Evolutionary conservation across 2,113 vertebrate species (phyloP).

Genomic region (Lycocorax pyrrhopterus): DNA sequence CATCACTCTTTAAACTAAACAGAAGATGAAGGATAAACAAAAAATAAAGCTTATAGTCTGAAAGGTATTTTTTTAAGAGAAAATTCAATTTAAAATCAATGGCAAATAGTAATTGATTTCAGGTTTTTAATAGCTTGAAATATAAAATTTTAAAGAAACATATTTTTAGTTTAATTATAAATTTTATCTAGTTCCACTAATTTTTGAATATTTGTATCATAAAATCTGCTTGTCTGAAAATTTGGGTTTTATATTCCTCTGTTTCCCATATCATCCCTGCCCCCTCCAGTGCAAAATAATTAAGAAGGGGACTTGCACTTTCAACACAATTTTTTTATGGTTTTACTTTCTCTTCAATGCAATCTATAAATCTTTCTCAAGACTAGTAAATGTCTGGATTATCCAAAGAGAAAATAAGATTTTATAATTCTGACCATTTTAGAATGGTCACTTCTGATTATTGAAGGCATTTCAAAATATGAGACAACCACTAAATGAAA

Average conservation of each 20-base stretch:
- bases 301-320: not conserved
- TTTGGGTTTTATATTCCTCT: not conserved
- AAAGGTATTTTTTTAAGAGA: not conserved
- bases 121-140: not conserved
- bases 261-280: accelerated
- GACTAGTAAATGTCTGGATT: not conserved
- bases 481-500: not conserved
- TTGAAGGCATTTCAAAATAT: not conserved
- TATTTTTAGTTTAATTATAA: not conserved
- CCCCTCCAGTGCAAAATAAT: not conserved
- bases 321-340: not conserved
- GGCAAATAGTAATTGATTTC: not conserved
- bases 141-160: not conserved
- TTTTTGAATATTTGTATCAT: not conserved
- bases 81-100: not conserved
- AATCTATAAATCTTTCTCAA: not conserved
- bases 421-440: not conserved
- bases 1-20: not conserved
- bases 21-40: not conserved
- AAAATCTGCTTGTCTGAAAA: not conserved
- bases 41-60: not conserved
- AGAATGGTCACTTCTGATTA: not conserved
- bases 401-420: not conserved
- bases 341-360: not conserved
- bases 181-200: not conserved